Evolutionary conservation across 2,113 vertebrate genomes (phyloP), one percentile per base, ranked within the genome.

Genomic region (Alligator sinensis): DNA sequence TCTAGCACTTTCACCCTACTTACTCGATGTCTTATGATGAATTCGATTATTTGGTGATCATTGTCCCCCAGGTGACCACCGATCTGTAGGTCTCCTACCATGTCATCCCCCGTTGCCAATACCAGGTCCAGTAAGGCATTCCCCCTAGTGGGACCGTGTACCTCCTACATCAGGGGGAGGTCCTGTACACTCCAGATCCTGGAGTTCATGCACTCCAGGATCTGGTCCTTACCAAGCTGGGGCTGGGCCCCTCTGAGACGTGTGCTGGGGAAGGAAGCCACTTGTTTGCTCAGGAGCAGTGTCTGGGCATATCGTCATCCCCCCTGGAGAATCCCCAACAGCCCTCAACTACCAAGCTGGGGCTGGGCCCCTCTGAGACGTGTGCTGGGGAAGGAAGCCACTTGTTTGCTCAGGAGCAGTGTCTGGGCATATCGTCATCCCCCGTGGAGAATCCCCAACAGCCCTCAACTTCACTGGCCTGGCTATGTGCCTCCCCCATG

Each of bases 171-270:
- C 34, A 34, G 34, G 34, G 34, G 4, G 34, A 34, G 34, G 34
- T 34, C 34, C 34, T 34, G 34, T 34, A 34, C 34, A 34, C 34
- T 34, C 34, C 34, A 34, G 34, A 34, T 34, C 34, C 34, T 34
- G 34, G 34, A 34, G 34, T 34, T 13, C 34, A 18, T 24, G 34
- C 3, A 1, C 3, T 10, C 17, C 4, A 2, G 19, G 1, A 28
- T 8, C 24, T 1, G 54, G 61, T 14, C 13, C 28, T n/a, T 21
- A 4, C 5, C 63, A 1, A 66, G 34, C 1, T 0, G 61, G 1
- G 1, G 64, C 9, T 2, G 25, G 12, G 4, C 25, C 3, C 34
- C 57, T 2, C 47, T 1, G 1, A 55, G 27, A 54, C 11, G 13
- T 2, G 55, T 12, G 38, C 34, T 64, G 11, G 25, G 63, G 63